Evolutionary conservation across 2,888 invertebrate genomes (phyloP), one percentile per base, ranked within the genome.

Genomic region (Cataglyphis livida): DNA sequence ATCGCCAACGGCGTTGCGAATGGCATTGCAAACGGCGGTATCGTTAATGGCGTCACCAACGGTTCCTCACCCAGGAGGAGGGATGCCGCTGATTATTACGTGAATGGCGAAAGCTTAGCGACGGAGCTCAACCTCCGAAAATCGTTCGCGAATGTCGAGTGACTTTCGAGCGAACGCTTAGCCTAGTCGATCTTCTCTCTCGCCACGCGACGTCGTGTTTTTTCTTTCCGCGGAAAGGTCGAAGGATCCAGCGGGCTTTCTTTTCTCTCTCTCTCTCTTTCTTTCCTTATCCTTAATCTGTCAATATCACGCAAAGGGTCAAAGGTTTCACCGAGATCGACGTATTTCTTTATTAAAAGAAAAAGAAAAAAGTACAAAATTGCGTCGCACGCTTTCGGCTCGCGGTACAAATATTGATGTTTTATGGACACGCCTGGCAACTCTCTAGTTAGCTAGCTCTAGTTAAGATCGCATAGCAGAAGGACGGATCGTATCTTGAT

Each of bases 41-140:
- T 82, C 59, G 44, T 88, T 74, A 92, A 89, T 85, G 93, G 88
- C 85, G 86, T 85, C 35, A 61, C 91, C n/a, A 93, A 93, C 84
- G 93, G 93, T 35, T 70, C 84, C 21, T 75, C 75, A 21, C 75
- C 75, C 3, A 89, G 88, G 51, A 91, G 94, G 90, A 93, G 93
- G 88, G 94, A 94, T 89, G 95, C 95, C 18, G 95, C 95, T 41
- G 95, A 95, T 90, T 95, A 95, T 90, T 95, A 96, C 88, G 94
- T 95, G 76, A 95, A 95, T 90, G 95, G 95, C 81, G 95, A 95
- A 84, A 94, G 93, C 81, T 89, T 94, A 65, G 94, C 94, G 25
- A 91, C 92, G 83, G 94, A 94, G 83, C 89, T 94, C 54, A 93
- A 92, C 75, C 87, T 94, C 59, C 88, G 94, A 87, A 94, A 94